These are phyloP conservation scores for Loris lydekkerianus DNA, from an alignment of 2,797 vertebrate genomes.

Conservation along the genomic window DNA sequence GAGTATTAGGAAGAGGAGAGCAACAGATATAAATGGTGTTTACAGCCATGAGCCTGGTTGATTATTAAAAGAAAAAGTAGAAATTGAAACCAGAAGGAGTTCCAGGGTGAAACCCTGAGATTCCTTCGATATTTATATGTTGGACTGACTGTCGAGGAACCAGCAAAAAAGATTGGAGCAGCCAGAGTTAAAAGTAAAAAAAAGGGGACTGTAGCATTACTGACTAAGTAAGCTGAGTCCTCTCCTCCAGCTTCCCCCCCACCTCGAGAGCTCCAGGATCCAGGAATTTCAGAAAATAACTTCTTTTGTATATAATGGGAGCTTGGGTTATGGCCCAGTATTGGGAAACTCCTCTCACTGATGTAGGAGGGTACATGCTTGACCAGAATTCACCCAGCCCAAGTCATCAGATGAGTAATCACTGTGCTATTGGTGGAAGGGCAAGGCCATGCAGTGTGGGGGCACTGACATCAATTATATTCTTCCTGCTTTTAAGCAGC, in stretches of 20 bases:
- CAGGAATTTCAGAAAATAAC: not conserved
- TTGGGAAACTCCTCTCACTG: not conserved
- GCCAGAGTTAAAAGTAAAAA: not conserved
- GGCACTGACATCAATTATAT: constrained; percentile 45
- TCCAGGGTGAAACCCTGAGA: not conserved
- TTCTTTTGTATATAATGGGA: not conserved
- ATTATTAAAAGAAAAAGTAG: not conserved
- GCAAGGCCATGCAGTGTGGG: constrained; percentile 8
- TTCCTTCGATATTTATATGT: not conserved
- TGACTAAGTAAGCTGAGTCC: not conserved
- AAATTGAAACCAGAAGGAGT: not conserved
- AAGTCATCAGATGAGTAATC: constrained; percentile 6
- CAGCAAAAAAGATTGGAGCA: not conserved
- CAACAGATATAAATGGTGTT: not conserved
- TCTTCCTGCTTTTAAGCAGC: not conserved
- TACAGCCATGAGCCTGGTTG: not conserved
- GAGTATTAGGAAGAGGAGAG: not conserved
- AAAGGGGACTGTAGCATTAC: not conserved
- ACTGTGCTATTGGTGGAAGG: not conserved
- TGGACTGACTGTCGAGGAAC: not conserved
- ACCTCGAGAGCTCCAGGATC: not conserved
- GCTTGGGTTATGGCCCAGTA: not conserved
- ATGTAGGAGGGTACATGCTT: not conserved
- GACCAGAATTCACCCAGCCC: constrained; percentile 15
- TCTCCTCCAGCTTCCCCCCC: not conserved